These are phyloP conservation scores for Enteromius treurensis DNA, from an alignment of 2,797 vertebrate genomes.

Conservation along the genomic window DNA sequence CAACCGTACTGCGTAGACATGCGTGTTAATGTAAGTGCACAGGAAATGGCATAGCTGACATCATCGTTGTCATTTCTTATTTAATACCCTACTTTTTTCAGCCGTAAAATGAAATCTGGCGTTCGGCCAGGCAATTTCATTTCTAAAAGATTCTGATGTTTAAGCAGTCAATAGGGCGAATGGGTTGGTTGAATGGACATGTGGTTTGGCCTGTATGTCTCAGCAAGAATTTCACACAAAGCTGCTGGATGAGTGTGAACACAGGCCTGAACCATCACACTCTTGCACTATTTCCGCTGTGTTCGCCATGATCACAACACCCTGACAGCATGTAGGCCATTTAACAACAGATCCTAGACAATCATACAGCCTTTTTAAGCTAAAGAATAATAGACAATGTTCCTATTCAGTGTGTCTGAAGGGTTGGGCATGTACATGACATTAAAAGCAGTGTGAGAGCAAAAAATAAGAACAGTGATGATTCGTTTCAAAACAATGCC, in stretches of 20 bases:
- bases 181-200: background rate
- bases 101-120: background rate
- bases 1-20: conserved; percentile 65
- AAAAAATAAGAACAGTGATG: too few relatives aligned
- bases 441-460: background rate
- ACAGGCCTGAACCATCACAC: conserved; percentile 75
- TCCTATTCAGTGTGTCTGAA: conserved; percentile 7
- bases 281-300: conserved; percentile 67
- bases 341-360: background rate
- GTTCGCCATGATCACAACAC: conserved; percentile 46
- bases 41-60: background rate
- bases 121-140: background rate
- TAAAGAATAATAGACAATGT: background rate
- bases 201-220: conserved; percentile 56
- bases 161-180: background rate
- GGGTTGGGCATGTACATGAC: background rate
- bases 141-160: conserved; percentile 17
- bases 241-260: conserved; percentile 72
- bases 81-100: conserved; percentile 9
- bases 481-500: conserved; percentile 16
- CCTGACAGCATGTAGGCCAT: background rate
- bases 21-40: conserved; percentile 61
- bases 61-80: conserved; percentile 16
- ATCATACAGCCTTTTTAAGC: background rate
- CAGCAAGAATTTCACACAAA: conserved; percentile 78